Percentiles rank a stretch among this genome's conserved stretches.
Conservation (phyloP, 2,888 invertebrate genomes). For the Crematogaster levior region DNA sequence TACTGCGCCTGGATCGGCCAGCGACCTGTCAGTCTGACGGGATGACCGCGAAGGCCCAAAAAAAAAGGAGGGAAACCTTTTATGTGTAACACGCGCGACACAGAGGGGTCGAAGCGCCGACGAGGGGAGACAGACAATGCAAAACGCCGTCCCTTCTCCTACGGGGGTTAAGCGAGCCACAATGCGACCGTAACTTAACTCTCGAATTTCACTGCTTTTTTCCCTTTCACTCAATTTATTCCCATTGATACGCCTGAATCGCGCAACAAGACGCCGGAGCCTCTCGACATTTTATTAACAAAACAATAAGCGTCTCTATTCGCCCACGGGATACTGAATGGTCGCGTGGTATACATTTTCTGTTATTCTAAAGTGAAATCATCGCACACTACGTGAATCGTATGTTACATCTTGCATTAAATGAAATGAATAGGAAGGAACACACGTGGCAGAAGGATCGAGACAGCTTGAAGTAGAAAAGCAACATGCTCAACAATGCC, state of each 20-base stretch:
- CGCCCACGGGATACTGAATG: constrained; percentile 37
- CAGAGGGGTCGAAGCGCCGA: constrained; percentile 42
- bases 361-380: constrained; percentile 1
- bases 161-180: constrained; percentile 63
- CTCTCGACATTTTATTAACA: constrained; percentile 42
- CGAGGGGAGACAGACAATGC: constrained; percentile 65
- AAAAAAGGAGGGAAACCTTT: constrained; percentile 58
- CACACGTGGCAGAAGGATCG: neutral
- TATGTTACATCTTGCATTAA: neutral
- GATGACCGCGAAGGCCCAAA: constrained; percentile 41
- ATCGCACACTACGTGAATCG: constrained; percentile 9
- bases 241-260: constrained; percentile 50
- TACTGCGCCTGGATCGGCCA: constrained; percentile 15
- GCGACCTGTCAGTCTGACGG: constrained; percentile 41
- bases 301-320: constrained; percentile 31
- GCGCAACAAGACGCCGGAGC: constrained; percentile 42
- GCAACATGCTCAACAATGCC: neutral
- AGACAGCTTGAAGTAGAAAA: neutral
- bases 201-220: constrained; percentile 54
- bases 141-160: constrained; percentile 54
- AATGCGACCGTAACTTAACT: constrained; percentile 55
- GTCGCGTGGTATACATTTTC: constrained; percentile 15
- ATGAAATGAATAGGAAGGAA: neutral
- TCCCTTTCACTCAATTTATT: constrained; percentile 39
- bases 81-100: constrained; percentile 61